These are phyloP conservation scores for Tokudaia muenninki DNA, from an alignment of 2,797 vertebrate genomes.

Conservation along the genomic window DNA sequence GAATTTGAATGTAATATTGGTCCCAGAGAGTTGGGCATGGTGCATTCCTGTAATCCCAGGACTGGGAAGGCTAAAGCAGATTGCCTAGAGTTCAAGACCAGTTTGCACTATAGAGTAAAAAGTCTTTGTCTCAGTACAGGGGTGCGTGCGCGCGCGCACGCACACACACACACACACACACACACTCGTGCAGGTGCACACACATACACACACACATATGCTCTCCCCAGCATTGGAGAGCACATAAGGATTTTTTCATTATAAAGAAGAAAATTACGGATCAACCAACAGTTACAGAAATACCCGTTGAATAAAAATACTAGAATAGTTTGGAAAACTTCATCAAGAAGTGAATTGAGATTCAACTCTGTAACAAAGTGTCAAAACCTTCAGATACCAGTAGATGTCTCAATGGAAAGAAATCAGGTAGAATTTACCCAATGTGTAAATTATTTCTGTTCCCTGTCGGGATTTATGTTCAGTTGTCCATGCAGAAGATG, in stretches of 20 bases:
- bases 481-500: rapidly evolving
- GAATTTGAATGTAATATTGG: background rate
- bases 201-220: background rate
- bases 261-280: background rate
- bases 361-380: background rate
- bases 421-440: background rate
- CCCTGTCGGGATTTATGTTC: background rate
- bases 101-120: background rate
- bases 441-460: background rate
- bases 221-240: background rate
- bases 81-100: background rate
- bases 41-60: background rate
- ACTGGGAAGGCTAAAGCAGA: background rate
- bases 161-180: background rate
- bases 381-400: background rate
- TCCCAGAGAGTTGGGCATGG: background rate
- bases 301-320: background rate
- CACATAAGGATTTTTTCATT: background rate
- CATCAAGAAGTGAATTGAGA: background rate
- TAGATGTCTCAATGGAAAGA: background rate
- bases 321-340: background rate
- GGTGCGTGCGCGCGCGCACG: rapidly evolving
- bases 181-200: background rate
- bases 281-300: background rate
- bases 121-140: background rate